Evolutionary conservation across 2,797 vertebrate genomes (phyloP).

Genomic region (Oceanodroma leucorhoa): DNA sequence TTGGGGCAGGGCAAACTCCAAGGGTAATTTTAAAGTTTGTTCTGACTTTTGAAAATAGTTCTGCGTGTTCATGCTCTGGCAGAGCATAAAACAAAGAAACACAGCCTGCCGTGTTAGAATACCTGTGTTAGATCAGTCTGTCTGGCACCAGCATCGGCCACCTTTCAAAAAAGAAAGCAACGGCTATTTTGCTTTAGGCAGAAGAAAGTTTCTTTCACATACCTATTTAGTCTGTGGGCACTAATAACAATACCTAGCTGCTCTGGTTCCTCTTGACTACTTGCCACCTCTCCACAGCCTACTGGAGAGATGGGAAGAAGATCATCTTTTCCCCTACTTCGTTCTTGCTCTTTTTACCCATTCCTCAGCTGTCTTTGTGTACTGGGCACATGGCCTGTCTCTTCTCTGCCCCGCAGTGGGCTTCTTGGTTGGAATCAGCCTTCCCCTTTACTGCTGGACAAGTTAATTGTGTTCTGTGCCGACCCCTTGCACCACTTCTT

Average conservation of each 20-base stretch:
- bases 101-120: neutral
- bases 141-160: neutral
- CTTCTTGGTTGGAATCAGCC: neutral
- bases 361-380: neutral
- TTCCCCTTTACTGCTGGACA: neutral
- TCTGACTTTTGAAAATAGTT: conserved; percentile 17
- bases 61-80: neutral
- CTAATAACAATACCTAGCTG: neutral
- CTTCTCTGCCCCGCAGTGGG: neutral
- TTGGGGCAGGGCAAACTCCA: neutral
- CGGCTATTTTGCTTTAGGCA: neutral
- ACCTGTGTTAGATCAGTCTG: neutral
- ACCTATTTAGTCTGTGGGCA: neutral
- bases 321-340: neutral
- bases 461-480: neutral
- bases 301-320: neutral
- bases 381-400: neutral
- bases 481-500: neutral
- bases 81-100: conserved; percentile 14
- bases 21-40: neutral
- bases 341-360: neutral
- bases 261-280: neutral
- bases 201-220: neutral
- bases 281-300: neutral
- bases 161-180: neutral